phyloP scores from a whole-genome alignment of 2,797 vertebrate species.

The Eleutherodactylus coqui region DNA sequence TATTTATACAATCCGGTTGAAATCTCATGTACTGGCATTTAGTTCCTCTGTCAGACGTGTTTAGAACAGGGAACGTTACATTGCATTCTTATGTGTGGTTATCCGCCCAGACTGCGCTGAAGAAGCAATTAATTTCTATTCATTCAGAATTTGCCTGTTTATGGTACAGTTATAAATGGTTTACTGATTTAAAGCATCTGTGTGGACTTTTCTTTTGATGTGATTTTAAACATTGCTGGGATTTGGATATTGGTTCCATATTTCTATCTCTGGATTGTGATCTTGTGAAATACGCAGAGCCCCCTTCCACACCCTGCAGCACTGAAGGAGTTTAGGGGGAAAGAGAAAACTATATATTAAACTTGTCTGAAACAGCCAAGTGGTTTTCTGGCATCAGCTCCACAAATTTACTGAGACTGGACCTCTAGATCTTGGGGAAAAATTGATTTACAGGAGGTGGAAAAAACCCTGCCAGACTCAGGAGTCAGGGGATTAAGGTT shows the following conservation, averaged over 20 bases:
- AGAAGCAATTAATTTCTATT: conserved; percentile 5
- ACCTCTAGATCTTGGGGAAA: conserved; percentile 54
- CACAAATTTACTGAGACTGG: conserved; percentile 52
- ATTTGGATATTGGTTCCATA: conserved; percentile 56
- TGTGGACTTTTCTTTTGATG: conserved; percentile 21
- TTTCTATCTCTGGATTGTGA: conserved; percentile 45
- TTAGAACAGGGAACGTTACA: not conserved
- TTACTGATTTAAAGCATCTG: conserved; percentile 42
- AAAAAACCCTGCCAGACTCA: conserved; percentile 50
- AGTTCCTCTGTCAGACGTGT: not conserved
- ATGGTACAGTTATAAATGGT: conserved; percentile 32
- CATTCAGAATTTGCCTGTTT: conserved; percentile 12
- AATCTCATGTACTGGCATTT: not conserved
- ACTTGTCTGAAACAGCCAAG: conserved; percentile 58
- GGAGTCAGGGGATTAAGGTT: conserved; percentile 60
- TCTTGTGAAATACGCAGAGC: conserved; percentile 29
- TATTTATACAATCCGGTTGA: not conserved
- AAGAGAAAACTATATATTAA: conserved; percentile 44
- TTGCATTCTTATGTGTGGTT: not conserved
- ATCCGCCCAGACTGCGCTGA: not conserved
- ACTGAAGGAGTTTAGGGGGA: conserved; percentile 35
- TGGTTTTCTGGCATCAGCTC: conserved; percentile 52
- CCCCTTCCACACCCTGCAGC: conserved; percentile 22
- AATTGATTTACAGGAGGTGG: conserved; percentile 61
- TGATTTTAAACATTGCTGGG: conserved; percentile 29